phyloP scores from a whole-genome alignment of 2,797 vertebrate species.

The Alca torda region DNA sequence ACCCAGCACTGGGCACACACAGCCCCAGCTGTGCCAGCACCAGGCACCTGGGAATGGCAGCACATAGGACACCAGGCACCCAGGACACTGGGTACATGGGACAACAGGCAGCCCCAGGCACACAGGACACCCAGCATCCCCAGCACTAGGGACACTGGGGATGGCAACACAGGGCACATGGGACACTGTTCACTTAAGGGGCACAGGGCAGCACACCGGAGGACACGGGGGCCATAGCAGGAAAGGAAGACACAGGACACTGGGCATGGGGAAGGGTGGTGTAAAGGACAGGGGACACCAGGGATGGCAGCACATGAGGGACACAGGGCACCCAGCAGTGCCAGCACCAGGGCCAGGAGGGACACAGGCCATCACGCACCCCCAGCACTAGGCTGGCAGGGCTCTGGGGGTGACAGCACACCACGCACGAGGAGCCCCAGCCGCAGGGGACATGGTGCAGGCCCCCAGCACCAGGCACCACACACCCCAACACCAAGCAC shows the following conservation, averaged over 20 bases:
- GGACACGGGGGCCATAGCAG: background rate
- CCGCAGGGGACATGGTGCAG: rapidly evolving
- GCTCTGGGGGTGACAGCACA: no score
- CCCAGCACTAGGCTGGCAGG: background rate
- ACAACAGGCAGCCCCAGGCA: background rate
- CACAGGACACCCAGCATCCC: background rate
- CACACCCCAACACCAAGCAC: background rate
- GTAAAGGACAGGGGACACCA: background rate
- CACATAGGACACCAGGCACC: background rate
- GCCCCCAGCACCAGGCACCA: background rate
- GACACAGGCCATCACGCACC: background rate
- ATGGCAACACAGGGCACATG: background rate
- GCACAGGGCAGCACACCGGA: background rate
- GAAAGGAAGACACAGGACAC: background rate
- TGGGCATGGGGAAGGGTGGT: background rate
- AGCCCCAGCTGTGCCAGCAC: no score
- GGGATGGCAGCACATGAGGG: background rate
- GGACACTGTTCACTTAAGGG: no score
- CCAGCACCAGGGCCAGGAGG: background rate
- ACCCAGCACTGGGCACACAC: background rate
- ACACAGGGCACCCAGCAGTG: no score
- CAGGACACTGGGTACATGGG: background rate
- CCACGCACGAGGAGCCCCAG: no score
- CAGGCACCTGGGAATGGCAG: background rate
- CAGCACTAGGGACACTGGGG: background rate